phyloP scores from a whole-genome alignment of 2,888 invertebrate genomes.

The Leptinotarsa tumamoca region DNA sequence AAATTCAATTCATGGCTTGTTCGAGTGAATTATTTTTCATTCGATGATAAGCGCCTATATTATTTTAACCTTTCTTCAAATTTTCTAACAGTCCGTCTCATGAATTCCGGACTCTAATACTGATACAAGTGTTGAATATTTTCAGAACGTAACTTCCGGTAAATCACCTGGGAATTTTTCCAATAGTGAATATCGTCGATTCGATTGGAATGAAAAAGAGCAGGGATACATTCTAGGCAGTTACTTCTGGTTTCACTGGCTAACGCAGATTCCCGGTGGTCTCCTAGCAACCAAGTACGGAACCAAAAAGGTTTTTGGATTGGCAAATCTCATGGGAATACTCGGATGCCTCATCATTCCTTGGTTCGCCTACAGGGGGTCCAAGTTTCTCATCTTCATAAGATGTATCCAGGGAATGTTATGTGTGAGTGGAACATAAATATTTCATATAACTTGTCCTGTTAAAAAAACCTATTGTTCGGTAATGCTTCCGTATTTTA shows the following conservation, averaged over 20 bases:
- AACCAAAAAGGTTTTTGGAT: constrained; percentile 78
- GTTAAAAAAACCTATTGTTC: too few relatives aligned
- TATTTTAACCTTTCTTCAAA: too few relatives aligned
- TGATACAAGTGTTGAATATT: not conserved
- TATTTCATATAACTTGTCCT: too few relatives aligned
- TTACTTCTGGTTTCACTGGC: constrained; percentile 81
- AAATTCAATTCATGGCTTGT: too few relatives aligned
- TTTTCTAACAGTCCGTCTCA: too few relatives aligned
- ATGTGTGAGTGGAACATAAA: constrained; percentile 69
- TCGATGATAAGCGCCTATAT: too few relatives aligned
- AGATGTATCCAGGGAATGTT: constrained; percentile 77
- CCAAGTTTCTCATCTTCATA: constrained; percentile 70
- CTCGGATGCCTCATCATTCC: constrained; percentile 77
- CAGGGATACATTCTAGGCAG: constrained; percentile 74
- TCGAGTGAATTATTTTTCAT: too few relatives aligned
- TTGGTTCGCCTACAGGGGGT: constrained; percentile 71
- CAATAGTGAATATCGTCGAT: constrained; percentile 41
- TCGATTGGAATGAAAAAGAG: constrained; percentile 75
- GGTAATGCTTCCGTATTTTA: too few relatives aligned
- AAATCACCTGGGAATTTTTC: not conserved
- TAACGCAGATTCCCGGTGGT: constrained; percentile 80
- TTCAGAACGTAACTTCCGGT: not conserved
- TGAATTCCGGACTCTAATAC: too few relatives aligned
- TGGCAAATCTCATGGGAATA: constrained; percentile 74
- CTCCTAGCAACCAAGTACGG: constrained; percentile 77